A percentile compares a stretch with the other conserved stretches of the same genome.
Conservation (phyloP, 2,113 vertebrate species). For the Phyllostomus hastatus region DNA sequence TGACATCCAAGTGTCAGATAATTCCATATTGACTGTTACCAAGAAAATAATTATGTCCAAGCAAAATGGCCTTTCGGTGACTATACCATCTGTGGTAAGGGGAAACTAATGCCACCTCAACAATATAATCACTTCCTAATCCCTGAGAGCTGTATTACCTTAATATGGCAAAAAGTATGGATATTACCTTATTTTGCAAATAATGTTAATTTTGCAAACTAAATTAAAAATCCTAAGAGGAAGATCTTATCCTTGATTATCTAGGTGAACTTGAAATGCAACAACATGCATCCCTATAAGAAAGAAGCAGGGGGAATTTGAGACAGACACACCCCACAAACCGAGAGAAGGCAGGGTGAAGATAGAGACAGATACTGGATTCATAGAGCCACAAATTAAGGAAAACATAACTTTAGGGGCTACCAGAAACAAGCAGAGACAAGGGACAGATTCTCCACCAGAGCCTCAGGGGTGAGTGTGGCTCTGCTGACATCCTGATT, state of each 20-base stretch:
- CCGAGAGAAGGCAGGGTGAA: neutral
- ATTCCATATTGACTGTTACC: neutral
- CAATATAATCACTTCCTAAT: neutral
- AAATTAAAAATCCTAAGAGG: neutral
- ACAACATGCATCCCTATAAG: neutral
- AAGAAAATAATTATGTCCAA: neutral
- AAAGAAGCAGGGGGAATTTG: neutral
- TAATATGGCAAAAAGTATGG: neutral
- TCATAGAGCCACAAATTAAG: neutral
- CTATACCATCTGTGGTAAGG: neutral
- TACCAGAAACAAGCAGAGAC: neutral
- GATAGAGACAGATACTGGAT: neutral
- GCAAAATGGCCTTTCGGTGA: neutral
- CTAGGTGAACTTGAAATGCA: neutral
- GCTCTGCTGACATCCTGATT: neutral
- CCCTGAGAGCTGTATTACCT: neutral
- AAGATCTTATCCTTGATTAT: neutral
- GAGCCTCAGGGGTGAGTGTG: fast-evolving
- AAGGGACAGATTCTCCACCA: neutral
- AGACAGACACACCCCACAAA: neutral
- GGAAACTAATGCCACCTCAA: neutral
- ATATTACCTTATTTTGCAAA: neutral
- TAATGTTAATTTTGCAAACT: neutral
- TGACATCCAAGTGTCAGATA: neutral
- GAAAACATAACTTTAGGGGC: neutral